phyloP scores from a whole-genome alignment of 2,888 invertebrate species.

The Campaea margaritaria region DNA sequence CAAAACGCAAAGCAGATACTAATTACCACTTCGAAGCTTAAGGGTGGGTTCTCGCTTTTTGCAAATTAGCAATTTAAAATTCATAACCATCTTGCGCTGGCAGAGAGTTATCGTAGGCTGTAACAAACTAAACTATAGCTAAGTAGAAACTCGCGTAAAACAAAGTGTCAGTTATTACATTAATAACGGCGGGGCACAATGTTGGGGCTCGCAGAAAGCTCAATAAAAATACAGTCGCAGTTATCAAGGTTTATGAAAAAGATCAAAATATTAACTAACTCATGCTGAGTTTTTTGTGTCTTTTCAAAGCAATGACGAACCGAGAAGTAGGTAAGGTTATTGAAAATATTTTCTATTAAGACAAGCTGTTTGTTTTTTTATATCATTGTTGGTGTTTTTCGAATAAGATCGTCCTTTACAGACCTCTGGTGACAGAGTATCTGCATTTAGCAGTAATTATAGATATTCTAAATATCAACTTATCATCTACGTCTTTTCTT shows the following conservation, averaged over 20 bases:
- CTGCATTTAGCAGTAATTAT: too few relatives aligned
- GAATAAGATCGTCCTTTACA: background rate
- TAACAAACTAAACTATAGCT: constrained; percentile 64
- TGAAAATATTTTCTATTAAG: too few relatives aligned
- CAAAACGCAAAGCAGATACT: constrained; percentile 30
- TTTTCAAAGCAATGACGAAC: too few relatives aligned
- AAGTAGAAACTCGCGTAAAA: constrained; percentile 79
- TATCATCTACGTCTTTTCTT: too few relatives aligned
- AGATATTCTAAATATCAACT: background rate
- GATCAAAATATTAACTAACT: background rate
- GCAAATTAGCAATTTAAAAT: constrained; percentile 60
- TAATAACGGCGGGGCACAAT: constrained; percentile 71
- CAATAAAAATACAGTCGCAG: constrained; percentile 7
- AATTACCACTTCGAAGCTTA: constrained; percentile 41
- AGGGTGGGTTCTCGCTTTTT: constrained; percentile 39
- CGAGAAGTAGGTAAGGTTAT: too few relatives aligned
- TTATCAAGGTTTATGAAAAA: constrained; percentile 2
- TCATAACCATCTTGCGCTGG: constrained; percentile 47
- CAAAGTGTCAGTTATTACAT: constrained; percentile 84
- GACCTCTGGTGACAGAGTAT: background rate
- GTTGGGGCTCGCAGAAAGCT: constrained; percentile 57
- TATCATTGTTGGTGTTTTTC: too few relatives aligned
- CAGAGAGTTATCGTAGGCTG: constrained; percentile 43
- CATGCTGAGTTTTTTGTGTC: background rate
- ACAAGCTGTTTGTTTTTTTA: too few relatives aligned